Percentiles rank a stretch among this genome's conserved stretches.
Evolutionary conservation across 2,113 vertebrate species (phyloP).

Genomic region (Melozone crissalis): DNA sequence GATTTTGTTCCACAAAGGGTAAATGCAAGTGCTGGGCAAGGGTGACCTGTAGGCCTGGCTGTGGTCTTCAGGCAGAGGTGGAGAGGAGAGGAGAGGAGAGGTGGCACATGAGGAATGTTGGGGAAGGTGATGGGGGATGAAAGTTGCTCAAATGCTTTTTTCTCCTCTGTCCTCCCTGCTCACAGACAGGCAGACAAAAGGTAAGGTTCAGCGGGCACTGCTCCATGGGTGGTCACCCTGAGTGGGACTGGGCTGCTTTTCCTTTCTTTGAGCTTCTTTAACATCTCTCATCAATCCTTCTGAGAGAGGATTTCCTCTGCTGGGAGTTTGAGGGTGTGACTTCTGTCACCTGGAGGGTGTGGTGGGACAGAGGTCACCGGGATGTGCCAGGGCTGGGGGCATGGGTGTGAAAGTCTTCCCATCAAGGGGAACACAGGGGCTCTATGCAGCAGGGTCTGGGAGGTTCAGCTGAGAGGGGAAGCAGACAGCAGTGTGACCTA

Average conservation of each 20-base stretch:
- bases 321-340: background rate
- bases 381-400: background rate
- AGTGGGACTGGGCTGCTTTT: background rate
- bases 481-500: rapidly evolving
- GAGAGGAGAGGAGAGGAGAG: background rate
- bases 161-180: constrained; percentile 32
- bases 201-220: background rate
- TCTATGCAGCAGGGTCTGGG: background rate
- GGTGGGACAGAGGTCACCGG: background rate
- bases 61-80: rapidly evolving
- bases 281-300: background rate
- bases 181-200: constrained; percentile 79
- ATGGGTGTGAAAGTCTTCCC: background rate
- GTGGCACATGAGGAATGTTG: rapidly evolving
- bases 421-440: rapidly evolving
- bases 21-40: rapidly evolving
- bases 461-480: background rate
- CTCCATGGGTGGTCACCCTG: background rate
- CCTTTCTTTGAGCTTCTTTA: background rate
- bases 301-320: background rate
- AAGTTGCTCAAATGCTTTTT: background rate
- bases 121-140: background rate
- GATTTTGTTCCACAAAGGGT: background rate
- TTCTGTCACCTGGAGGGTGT: background rate
- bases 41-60: background rate